phyloP scores from a whole-genome alignment of 2,888 invertebrate species.

The Falcaria lacertinaria region DNA sequence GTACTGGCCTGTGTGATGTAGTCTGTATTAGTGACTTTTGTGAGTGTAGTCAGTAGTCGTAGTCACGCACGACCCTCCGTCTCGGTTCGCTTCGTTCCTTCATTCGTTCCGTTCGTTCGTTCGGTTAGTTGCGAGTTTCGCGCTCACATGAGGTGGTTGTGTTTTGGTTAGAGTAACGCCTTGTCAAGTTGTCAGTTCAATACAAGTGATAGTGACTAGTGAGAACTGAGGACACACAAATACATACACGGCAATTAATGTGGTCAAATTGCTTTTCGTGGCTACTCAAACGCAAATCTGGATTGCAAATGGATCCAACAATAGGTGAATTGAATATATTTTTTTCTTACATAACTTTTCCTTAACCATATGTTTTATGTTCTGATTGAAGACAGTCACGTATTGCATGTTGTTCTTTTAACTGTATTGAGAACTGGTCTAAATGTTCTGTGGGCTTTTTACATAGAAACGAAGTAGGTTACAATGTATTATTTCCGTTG shows the following conservation, averaged over 20 bases:
- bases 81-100: slow-evolving; percentile 17
- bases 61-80: not conserved
- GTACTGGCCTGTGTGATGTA: too few relatives aligned
- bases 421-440: slow-evolving; percentile 4
- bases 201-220: slow-evolving; percentile 46
- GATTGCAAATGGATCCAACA: slow-evolving; percentile 59
- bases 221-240: slow-evolving; percentile 4
- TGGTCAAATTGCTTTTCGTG: slow-evolving; percentile 38
- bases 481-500: too few relatives aligned
- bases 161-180: slow-evolving; percentile 39
- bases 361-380: slow-evolving; percentile 58
- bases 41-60: too few relatives aligned
- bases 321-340: slow-evolving; percentile 46
- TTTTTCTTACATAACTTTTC: slow-evolving; percentile 52
- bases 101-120: slow-evolving; percentile 10
- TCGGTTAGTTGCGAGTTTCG: slow-evolving; percentile 57
- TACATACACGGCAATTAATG: slow-evolving; percentile 33
- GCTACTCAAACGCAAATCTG: slow-evolving; percentile 24
- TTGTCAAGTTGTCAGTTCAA: slow-evolving; percentile 16
- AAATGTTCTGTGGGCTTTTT: too few relatives aligned
- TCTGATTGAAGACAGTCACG: slow-evolving; percentile 44
- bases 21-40: too few relatives aligned
- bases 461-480: too few relatives aligned
- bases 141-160: slow-evolving; percentile 57
- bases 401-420: slow-evolving; percentile 10